Evolutionary conservation across 37 sponge, comb jelly and placozoan species (phyloP).

Genomic region (Axinella damicornis): DNA sequence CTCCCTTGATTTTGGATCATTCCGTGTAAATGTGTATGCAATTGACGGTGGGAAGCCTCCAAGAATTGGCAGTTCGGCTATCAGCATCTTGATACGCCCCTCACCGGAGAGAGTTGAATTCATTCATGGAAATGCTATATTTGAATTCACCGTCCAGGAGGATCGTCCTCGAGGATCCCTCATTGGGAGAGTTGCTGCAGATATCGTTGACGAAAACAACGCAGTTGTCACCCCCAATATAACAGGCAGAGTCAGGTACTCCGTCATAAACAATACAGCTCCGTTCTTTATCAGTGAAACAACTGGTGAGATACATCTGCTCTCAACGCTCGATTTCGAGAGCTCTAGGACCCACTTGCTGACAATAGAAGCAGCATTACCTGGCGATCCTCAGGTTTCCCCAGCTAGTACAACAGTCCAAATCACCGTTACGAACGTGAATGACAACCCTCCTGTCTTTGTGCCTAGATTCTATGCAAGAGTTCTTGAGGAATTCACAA

Average conservation of each 20-base stretch:
- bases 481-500: conserved; percentile 46
- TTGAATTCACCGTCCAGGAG: neutral
- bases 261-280: neutral
- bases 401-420: neutral
- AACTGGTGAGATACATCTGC: conserved; percentile 23
- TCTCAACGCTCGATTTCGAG: conserved; percentile 43
- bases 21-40: conserved; percentile 45
- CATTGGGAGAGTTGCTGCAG: conserved; percentile 19
- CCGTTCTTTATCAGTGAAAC: conserved; percentile 4
- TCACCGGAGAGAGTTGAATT: conserved; percentile 28
- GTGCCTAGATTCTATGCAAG: conserved; percentile 25
- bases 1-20: neutral
- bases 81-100: conserved; percentile 40
- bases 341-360: neutral
- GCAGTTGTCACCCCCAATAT: neutral
- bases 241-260: neutral
- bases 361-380: conserved; percentile 4
- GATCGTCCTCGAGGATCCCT: conserved; percentile 6
- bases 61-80: neutral
- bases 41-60: conserved; percentile 41
- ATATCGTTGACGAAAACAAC: conserved; percentile 24
- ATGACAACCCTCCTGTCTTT: conserved; percentile 69
- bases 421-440: conserved; percentile 30
- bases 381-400: neutral
- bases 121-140: neutral